Evolutionary conservation across 1,140 invertebrate species (phyloP).

Genomic region (Drosophila watanabei): DNA sequence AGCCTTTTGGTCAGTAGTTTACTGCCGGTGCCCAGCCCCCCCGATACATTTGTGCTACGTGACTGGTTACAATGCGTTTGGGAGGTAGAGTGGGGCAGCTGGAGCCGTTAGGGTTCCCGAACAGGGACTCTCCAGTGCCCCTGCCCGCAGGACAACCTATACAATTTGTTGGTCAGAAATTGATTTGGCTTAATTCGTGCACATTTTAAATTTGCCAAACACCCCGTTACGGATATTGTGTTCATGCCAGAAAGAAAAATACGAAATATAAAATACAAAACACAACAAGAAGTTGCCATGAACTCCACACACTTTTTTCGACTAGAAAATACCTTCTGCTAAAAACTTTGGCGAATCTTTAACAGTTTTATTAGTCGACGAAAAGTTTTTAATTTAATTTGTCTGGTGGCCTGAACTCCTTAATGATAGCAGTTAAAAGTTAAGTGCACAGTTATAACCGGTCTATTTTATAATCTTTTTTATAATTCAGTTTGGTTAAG

Average conservation of each 20-base stretch:
- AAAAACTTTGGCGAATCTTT: constrained; percentile 20
- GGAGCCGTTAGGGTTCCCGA: constrained; percentile 20
- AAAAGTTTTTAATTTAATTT: constrained; percentile 42
- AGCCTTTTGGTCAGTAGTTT: constrained; percentile 72
- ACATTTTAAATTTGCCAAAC: constrained; percentile 72
- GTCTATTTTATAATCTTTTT: constrained; percentile 6
- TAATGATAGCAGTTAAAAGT: constrained; percentile 26
- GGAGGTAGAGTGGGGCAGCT: constrained; percentile 12
- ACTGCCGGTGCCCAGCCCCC: constrained; percentile 69
- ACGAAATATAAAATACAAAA: background rate
- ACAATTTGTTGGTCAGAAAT: constrained; percentile 71
- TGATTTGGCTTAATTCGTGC: constrained; percentile 79
- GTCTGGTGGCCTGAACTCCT: constrained; percentile 20
- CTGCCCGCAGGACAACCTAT: constrained; percentile 53
- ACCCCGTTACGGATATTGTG: constrained; percentile 24
- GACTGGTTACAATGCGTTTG: constrained; percentile 65
- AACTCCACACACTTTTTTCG: constrained; percentile 16
- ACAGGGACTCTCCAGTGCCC: constrained; percentile 39
- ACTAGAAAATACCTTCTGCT: constrained; percentile 20
- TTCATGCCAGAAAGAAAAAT: constrained; percentile 13
- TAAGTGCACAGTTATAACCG: constrained; percentile 5
- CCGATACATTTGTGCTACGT: constrained; percentile 81
- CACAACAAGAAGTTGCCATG: background rate
- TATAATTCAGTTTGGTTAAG: constrained; percentile 2
- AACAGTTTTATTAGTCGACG: constrained; percentile 28